These are phyloP conservation scores for Caiman crocodilus DNA, from an alignment of 2,797 vertebrate species.

Conservation along the genomic window DNA sequence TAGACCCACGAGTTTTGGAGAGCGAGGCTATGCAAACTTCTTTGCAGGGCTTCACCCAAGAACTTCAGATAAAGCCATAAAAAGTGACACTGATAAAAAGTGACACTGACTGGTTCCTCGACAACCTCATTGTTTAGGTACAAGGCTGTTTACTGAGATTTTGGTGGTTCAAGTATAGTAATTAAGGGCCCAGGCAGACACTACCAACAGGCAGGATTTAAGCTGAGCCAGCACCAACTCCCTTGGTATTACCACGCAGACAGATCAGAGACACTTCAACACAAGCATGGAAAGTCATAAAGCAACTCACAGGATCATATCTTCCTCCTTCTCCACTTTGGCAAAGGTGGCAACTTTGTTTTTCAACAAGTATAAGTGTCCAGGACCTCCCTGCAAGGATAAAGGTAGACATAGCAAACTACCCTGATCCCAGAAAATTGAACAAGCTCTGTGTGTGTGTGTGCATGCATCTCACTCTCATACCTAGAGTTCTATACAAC, in stretches of 20 bases:
- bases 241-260: background rate
- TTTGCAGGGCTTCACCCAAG: no score
- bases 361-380: slow-evolving; percentile 95
- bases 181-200: background rate
- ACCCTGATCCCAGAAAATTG: background rate
- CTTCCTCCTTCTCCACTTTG: slow-evolving; percentile 98
- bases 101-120: no score
- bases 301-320: slow-evolving; percentile 94
- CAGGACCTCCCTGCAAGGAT: slow-evolving; percentile 90
- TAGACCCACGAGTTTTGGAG: no score
- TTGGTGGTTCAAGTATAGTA: background rate
- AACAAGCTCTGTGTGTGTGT: fast-evolving
- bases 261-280: fast-evolving
- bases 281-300: background rate
- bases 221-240: background rate
- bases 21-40: no score
- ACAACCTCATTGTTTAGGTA: no score
- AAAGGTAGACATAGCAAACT: background rate
- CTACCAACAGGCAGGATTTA: background rate
- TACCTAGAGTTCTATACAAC: background rate
- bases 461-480: background rate
- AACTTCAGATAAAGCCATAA: no score
- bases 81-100: no score
- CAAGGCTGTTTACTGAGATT: no score
- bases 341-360: slow-evolving; percentile 99